Evolutionary conservation across 2,113 vertebrate genomes (phyloP), one percentile per base, ranked within the genome.

Genomic region (Pteruthius melanotis): DNA sequence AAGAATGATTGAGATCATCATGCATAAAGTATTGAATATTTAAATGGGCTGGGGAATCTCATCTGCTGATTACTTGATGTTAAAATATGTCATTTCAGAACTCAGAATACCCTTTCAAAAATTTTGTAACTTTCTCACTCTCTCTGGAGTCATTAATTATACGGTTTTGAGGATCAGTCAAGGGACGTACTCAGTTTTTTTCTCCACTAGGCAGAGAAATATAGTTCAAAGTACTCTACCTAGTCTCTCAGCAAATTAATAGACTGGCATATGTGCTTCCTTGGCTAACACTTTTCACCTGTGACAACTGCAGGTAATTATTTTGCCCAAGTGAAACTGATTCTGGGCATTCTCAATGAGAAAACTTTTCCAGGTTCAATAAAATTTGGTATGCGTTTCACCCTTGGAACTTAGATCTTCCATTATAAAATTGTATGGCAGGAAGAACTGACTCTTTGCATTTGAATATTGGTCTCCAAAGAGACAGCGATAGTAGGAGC

Each of bases 61-160:
- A 71, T 93, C 72, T 94, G 54, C 86, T 96, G 95, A 93, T 95
- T 83, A 78, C 63, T 92, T 83, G 71, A 70, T 94, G 94, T 86
- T 96, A 95, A 95, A 96, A 93, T 93, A 83, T 94, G 88, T 90
- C 59, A 87, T 81, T 93, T 96, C 75, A 96, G 90, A 97, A 94
- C 87, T 93, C 72, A 80, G 92, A 90, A 86, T 96, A 95, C 83
- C 90, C 92, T 97, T 97, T 97, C 93, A 96, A 91, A 96, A 93
- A 60, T 93, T 89, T 83, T 94, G 70, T 96, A 93, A 95, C 94
- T 97, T 96, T 87, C 75, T 78, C 35, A 61, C 56, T 87, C 83
- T 96, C 97, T 97, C 97, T 96, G 85, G 96, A 96, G 95, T 97
- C 83, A 97, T 97, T 97, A 96, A 97, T 97, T 96, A 97, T 97